These are phyloP conservation scores for Nestor notabilis DNA, from an alignment of 2,113 vertebrate genomes.

Conservation along the genomic window DNA sequence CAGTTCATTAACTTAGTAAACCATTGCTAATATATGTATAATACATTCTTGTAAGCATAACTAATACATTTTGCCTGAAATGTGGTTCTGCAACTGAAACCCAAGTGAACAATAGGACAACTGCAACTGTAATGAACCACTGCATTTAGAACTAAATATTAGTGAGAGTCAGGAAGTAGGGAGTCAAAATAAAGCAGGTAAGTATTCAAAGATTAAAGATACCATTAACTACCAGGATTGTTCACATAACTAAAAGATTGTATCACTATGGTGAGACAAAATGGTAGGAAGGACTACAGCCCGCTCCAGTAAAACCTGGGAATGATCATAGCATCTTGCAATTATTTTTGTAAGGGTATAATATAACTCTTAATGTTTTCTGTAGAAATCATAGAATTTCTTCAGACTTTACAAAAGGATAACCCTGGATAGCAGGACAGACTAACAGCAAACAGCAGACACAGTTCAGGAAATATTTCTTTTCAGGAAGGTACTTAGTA, in stretches of 20 bases:
- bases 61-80: slow-evolving; percentile 70
- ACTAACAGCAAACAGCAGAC: background rate
- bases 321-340: background rate
- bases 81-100: slow-evolving; percentile 52
- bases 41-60: slow-evolving; percentile 61
- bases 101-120: slow-evolving; percentile 46
- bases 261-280: background rate
- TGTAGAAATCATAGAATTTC: background rate
- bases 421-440: background rate
- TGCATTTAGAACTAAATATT: slow-evolving; percentile 6
- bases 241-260: background rate
- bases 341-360: background rate
- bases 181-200: slow-evolving; percentile 10
- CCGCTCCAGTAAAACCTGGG: background rate
- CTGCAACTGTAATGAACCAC: background rate
- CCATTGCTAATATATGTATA: slow-evolving; percentile 61
- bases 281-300: background rate
- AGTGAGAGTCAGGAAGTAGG: background rate
- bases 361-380: background rate
- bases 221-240: background rate
- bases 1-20: slow-evolving; percentile 73
- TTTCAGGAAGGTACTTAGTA: background rate
- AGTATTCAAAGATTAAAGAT: background rate
- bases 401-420: background rate
- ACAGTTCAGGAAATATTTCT: background rate